Base-by-base conservation (phyloP, 2,113 vertebrate species). In the Eulemur macaco region DNA sequence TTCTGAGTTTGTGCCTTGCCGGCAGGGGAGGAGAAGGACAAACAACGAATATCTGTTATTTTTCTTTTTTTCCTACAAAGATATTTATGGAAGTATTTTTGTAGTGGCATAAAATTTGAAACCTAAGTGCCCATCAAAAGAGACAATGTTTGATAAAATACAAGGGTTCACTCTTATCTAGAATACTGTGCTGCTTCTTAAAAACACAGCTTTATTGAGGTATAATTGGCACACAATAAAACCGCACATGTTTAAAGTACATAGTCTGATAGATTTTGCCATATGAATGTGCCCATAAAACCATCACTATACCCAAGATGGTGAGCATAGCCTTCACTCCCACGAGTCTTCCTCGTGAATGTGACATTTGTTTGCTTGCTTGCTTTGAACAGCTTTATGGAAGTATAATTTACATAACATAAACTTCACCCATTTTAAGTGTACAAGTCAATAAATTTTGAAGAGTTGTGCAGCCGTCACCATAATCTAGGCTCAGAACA, bases 1-100 rank as follows among this genome's bases (percentile, higher is more conserved):
- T 77, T 87, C 34, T 83, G 39, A 82, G 42, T 96, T 82, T 45
- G 42, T 83, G 92, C 58, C 52, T 69, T 91, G 13, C 29, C 29
- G 23, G 47, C 6, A 1, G 6, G 56, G 2, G 20, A 14, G 14
- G 4, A 23, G 29, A 42, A 5, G 31, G 10, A 47, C 8, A 3
- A 2, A 10, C 39, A 15, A n/a, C 7, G 0, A 17, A 27, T 27
- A 50, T 6, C 64, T 86, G 2, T 25, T 25, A 15, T 82, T 31
- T 83, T n/a, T 34, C 1, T 25, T 83, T 77, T 73, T 37, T 60
- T n/a, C 60, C 31, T 60, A 52, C 6, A 6, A 31, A 86, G 15
- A 18, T 81, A 52, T n/a, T 91, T 87, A 77, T 69, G 68, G 76
- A 42, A 83, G 66, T 87, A 4, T 74, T 52, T 86, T 86, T 68